Conservation (phyloP, 2,888 invertebrate species). For the Zootermopsis nevadensis region DNA sequence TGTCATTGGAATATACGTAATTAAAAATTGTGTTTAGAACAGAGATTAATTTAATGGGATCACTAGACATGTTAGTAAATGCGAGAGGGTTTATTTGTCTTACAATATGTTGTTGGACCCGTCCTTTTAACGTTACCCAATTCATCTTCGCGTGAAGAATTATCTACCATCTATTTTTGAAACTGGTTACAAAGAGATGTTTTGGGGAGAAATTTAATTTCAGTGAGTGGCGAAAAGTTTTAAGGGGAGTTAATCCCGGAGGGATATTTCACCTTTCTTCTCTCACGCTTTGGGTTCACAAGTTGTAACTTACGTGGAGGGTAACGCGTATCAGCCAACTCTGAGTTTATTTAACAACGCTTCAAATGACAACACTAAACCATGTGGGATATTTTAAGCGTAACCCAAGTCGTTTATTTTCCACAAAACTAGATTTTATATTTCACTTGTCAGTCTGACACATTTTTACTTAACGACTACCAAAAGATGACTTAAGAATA, state of each 20-base stretch:
- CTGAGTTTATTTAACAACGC: neutral
- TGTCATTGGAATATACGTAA: neutral
- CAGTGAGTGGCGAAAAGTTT: conserved; percentile 32
- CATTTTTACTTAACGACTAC: no score
- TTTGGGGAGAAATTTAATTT: conserved; percentile 33
- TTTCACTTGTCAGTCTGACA: no score
- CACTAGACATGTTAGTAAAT: neutral
- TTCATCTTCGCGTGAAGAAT: conserved; percentile 1
- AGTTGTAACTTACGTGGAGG: neutral
- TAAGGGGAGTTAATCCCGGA: conserved; percentile 4
- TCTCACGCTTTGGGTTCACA: neutral
- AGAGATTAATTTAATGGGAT: conserved; percentile 3
- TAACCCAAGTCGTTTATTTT: no score
- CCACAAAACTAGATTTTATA: no score
- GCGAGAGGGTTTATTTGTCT: neutral
- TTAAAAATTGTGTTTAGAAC: neutral
- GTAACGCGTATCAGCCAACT: neutral
- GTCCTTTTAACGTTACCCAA: neutral
- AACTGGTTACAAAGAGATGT: conserved; percentile 21
- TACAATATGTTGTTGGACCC: neutral
- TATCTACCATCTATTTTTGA: conserved; percentile 21
- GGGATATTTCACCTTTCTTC: conserved; percentile 23
- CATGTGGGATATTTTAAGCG: no score
- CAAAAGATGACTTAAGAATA: no score
- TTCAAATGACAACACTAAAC: neutral